These are phyloP conservation scores for Cotesia vestalis DNA, from an alignment of 1,140 invertebrate species.

Conservation along the genomic window DNA sequence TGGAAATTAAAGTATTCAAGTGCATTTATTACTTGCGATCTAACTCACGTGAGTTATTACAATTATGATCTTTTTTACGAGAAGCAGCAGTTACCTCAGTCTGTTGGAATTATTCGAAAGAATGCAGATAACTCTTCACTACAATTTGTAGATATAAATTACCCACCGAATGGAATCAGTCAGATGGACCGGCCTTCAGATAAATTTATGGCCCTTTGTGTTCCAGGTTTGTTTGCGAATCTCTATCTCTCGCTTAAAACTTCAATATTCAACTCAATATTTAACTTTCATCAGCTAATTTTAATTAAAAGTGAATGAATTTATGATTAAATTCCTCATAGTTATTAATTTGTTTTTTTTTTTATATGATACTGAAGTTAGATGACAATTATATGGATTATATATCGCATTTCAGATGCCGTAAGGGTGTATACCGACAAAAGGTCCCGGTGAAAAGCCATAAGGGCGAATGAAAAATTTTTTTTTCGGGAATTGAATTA, in stretches of 20 bases:
- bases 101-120: conserved; percentile 29
- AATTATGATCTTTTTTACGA: conserved; percentile 30
- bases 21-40: conserved; percentile 39
- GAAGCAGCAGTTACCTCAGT: conserved; percentile 31
- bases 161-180: conserved; percentile 36
- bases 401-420: too few relatives aligned
- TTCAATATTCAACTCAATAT: neutral
- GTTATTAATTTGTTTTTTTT: neutral
- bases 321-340: too few relatives aligned
- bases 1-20: conserved; percentile 37
- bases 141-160: conserved; percentile 40
- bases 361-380: neutral
- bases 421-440: too few relatives aligned
- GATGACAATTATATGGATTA: neutral
- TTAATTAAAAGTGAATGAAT: neutral
- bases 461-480: too few relatives aligned
- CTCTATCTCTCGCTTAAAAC: neutral
- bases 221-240: conserved; percentile 58
- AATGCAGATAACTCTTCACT: neutral
- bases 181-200: neutral
- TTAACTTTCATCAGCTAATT: neutral
- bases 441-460: too few relatives aligned
- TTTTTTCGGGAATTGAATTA: too few relatives aligned
- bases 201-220: conserved; percentile 69
- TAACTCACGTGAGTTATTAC: conserved; percentile 15